Evolutionary conservation across 2,888 invertebrate genomes (phyloP).

Genomic region (Cantharis nigra): DNA sequence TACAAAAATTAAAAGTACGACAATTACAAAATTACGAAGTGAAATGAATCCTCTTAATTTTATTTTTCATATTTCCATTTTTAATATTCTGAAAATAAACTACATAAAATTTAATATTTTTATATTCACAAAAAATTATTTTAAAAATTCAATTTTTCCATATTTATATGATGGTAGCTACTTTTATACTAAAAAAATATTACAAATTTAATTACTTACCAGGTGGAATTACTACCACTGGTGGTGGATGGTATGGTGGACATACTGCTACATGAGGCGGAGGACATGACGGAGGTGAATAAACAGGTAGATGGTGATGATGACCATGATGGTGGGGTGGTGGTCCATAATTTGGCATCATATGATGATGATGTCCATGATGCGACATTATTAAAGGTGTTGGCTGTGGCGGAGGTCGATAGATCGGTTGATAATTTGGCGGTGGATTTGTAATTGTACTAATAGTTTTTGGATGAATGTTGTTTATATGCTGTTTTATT

Average conservation of each 20-base stretch:
- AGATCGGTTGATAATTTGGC: constrained; percentile 13
- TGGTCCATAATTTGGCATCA: constrained; percentile 5
- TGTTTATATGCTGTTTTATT: constrained; percentile 49
- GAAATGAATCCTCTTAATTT: too few relatives aligned
- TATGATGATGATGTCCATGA: background rate
- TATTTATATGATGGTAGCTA: too few relatives aligned
- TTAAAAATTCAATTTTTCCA: too few relatives aligned
- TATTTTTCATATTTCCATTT: too few relatives aligned
- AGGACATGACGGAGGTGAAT: background rate
- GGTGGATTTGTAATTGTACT: constrained; percentile 10
- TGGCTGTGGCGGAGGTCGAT: background rate
- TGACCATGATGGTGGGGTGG: constrained; percentile 2
- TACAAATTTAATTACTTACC: too few relatives aligned
- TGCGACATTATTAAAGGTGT: constrained; percentile 9
- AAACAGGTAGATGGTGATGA: background rate
- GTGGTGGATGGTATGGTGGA: constrained; percentile 6
- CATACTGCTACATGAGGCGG: constrained; percentile 1
- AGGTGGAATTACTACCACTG: constrained; percentile 5
- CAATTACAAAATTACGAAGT: too few relatives aligned
- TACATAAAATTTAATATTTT: too few relatives aligned
- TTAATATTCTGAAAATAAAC: too few relatives aligned
- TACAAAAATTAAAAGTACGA: too few relatives aligned
- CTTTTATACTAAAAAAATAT: too few relatives aligned
- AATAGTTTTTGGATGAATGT: constrained; percentile 40
- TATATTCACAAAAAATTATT: too few relatives aligned